Conservation (phyloP, 2,113 vertebrate species). For the Sorex araneus region DNA sequence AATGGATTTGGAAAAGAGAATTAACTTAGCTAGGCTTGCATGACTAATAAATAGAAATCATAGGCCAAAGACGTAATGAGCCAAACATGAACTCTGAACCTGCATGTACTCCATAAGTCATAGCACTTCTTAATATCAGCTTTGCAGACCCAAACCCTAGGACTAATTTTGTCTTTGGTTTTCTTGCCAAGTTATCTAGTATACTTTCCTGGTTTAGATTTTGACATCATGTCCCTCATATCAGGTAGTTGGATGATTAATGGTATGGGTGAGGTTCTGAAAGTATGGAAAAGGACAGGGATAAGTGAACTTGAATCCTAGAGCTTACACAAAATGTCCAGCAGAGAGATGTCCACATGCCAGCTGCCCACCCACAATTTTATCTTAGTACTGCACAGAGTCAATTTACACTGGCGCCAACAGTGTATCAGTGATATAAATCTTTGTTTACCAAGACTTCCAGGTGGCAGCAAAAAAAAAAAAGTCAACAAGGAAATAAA, state of each 20-base stretch:
- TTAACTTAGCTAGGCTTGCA: constrained; percentile 12
- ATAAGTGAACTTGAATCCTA: no score
- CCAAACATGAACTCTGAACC: neutral
- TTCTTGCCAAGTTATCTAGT: neutral
- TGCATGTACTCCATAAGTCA: neutral
- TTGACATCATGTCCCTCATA: neutral
- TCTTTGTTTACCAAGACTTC: constrained; percentile 81
- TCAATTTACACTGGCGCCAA: constrained; percentile 55
- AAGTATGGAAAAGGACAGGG: no score
- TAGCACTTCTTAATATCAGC: neutral
- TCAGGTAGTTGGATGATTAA: no score
- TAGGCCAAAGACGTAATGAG: constrained; percentile 15
- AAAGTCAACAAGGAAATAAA: constrained; percentile 85
- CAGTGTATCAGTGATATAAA: constrained; percentile 71
- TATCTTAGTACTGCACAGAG: constrained; percentile 60
- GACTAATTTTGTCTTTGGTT: neutral
- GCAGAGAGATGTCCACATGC: no score
- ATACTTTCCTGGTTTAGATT: neutral
- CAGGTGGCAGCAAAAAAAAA: constrained; percentile 64
- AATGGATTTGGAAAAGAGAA: constrained; percentile 50
- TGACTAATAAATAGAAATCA: constrained; percentile 2
- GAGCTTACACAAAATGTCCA: no score
- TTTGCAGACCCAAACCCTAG: neutral
- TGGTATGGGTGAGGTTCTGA: no score
- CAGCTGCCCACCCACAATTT: constrained; percentile 12